Evolutionary conservation across 2,888 invertebrate genomes (phyloP).

Genomic region (Physocephala rufipes): DNA sequence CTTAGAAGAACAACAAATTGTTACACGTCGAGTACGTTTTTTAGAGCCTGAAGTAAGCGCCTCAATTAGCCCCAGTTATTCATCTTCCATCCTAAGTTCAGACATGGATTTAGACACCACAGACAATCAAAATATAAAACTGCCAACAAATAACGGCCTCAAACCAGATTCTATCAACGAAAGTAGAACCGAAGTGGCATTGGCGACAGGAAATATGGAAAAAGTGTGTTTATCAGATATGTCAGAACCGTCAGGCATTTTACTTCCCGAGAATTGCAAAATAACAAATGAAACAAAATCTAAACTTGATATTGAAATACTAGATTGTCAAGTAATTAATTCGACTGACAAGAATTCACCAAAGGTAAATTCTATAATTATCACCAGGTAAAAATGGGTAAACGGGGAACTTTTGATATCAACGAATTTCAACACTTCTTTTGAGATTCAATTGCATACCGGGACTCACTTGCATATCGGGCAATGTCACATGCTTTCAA

Average conservation of each 20-base stretch:
- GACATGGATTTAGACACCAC: neutral
- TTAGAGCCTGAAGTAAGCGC: neutral
- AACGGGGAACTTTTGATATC: too few relatives aligned
- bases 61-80: neutral
- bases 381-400: too few relatives aligned
- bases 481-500: too few relatives aligned
- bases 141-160: neutral
- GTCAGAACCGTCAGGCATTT: neutral
- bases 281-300: neutral
- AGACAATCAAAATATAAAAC: neutral
- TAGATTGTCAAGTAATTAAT: slow-evolving; percentile 30
- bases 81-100: neutral
- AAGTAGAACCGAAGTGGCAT: neutral
- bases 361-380: slow-evolving; percentile 3
- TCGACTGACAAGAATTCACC: slow-evolving; percentile 29
- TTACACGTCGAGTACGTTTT: slow-evolving; percentile 17
- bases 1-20: neutral
- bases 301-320: slow-evolving; percentile 18
- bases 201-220: slow-evolving; percentile 16
- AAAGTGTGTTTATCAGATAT: neutral
- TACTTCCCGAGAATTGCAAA: neutral
- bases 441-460: too few relatives aligned
- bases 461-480: too few relatives aligned
- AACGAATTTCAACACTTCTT: too few relatives aligned
- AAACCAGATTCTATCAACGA: neutral